Evolutionary conservation across 1,140 invertebrate genomes (phyloP).

Genomic region (Euborellia annulipes): DNA sequence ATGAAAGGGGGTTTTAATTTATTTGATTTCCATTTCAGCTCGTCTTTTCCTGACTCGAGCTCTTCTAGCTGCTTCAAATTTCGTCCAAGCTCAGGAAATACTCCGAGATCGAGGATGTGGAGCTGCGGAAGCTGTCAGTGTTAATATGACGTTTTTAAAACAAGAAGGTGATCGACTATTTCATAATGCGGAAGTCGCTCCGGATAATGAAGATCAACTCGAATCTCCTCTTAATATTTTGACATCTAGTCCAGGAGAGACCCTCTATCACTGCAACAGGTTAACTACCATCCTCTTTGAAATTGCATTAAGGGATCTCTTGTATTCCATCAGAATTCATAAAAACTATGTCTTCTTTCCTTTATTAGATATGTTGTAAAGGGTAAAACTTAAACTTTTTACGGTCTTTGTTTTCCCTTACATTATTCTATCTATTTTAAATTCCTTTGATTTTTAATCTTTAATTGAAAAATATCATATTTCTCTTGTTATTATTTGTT

Average conservation of each 20-base stretch:
- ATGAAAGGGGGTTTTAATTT: no score
- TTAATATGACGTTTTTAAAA: constrained; percentile 66
- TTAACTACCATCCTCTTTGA: constrained; percentile 23
- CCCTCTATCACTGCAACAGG: constrained; percentile 60
- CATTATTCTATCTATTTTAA: not conserved
- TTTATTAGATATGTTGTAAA: not conserved
- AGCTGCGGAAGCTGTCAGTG: constrained; percentile 61
- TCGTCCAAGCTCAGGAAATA: constrained; percentile 47
- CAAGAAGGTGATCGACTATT: constrained; percentile 48
- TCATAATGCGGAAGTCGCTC: constrained; percentile 65
- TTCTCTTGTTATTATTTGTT: no score
- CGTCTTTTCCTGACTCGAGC: constrained; percentile 62
- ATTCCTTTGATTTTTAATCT: not conserved
- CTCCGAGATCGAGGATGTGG: constrained; percentile 57
- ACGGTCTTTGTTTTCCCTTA: not conserved
- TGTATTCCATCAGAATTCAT: no score
- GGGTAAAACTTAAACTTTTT: not conserved
- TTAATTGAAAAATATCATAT: not conserved
- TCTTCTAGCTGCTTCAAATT: constrained; percentile 48
- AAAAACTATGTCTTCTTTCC: not conserved
- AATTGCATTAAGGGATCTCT: not conserved
- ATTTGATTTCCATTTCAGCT: constrained; percentile 32
- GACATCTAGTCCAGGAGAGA: constrained; percentile 47
- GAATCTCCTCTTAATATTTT: constrained; percentile 51
- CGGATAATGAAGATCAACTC: constrained; percentile 31